Conservation (phyloP, 1,140 invertebrate species). For the Pseudomyrmex cubaensis region DNA sequence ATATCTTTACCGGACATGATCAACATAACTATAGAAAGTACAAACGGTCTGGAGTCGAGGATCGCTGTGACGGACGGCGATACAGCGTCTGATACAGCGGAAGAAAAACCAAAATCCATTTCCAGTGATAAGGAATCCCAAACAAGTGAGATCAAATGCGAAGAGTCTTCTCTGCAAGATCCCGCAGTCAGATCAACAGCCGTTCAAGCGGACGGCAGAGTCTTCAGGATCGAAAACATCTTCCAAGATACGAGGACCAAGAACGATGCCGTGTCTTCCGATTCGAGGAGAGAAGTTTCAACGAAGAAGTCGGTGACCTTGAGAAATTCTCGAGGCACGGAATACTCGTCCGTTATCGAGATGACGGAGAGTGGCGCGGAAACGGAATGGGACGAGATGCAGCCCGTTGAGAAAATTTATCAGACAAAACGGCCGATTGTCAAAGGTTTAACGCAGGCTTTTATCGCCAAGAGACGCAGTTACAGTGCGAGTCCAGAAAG, state of each 20-base stretch:
- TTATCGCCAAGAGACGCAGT: conserved; percentile 55
- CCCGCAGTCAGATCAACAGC: conserved; percentile 43
- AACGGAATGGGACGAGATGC: neutral
- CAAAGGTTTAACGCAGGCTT: conserved; percentile 59
- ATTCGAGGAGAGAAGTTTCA: conserved; percentile 40
- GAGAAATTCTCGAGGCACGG: conserved; percentile 75
- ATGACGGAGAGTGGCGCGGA: conserved; percentile 42
- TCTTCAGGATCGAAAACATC: conserved; percentile 79
- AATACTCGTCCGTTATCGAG: conserved; percentile 62
- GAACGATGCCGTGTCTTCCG: conserved; percentile 16
- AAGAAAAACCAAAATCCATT: neutral
- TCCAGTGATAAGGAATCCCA: conserved; percentile 70
- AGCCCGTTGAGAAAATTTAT: neutral
- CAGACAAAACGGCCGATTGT: conserved; percentile 16
- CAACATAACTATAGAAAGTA: conserved; percentile 79
- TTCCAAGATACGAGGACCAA: conserved; percentile 74
- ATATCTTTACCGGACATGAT: conserved; percentile 80
- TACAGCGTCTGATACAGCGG: conserved; percentile 13
- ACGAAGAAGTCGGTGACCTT: conserved; percentile 71
- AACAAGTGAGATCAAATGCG: conserved; percentile 68
- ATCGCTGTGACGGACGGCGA: conserved; percentile 73
- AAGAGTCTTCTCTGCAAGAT: neutral
- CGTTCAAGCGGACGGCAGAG: conserved; percentile 70
- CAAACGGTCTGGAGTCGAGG: conserved; percentile 75
- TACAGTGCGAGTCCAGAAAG: conserved; percentile 1